Conservation (phyloP, 92 coral and sea anemone species). For the Hydrozoanthus gracilis region DNA sequence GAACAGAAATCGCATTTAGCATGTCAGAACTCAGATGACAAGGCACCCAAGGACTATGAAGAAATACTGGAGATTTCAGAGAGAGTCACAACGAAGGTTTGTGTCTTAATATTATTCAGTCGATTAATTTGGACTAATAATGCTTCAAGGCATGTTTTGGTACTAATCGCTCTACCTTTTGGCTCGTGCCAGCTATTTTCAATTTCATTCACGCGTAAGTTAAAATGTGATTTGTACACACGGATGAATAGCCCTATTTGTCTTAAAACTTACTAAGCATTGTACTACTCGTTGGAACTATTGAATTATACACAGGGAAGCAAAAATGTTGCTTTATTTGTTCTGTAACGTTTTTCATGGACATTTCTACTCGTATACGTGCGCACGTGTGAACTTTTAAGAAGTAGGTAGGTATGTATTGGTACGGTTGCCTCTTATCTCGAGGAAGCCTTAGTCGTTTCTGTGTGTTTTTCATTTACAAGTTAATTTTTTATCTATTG, state of each 20-base stretch:
- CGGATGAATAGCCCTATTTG: slow-evolving; percentile 28
- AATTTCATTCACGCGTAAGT: background rate
- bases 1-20: slow-evolving; percentile 25
- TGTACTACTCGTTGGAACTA: background rate
- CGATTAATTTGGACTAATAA: background rate
- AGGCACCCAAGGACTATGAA: slow-evolving; percentile 57
- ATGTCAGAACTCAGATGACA: slow-evolving; percentile 48
- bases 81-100: slow-evolving; percentile 26
- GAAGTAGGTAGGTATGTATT: background rate
- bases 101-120: background rate
- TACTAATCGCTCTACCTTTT: background rate
- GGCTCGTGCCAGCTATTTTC: slow-evolving; percentile 22
- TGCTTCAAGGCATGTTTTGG: background rate
- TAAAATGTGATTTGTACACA: slow-evolving; percentile 31
- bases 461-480: background rate
- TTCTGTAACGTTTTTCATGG: background rate
- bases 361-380: background rate
- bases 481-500: background rate
- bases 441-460: background rate
- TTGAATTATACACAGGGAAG: background rate
- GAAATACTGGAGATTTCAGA: slow-evolving; percentile 59
- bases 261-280: background rate
- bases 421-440: background rate
- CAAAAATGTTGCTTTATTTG: background rate
- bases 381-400: slow-evolving; percentile 12